Evolutionary conservation across 2,888 invertebrate species (phyloP).

Genomic region (Xestia c-nigrum): DNA sequence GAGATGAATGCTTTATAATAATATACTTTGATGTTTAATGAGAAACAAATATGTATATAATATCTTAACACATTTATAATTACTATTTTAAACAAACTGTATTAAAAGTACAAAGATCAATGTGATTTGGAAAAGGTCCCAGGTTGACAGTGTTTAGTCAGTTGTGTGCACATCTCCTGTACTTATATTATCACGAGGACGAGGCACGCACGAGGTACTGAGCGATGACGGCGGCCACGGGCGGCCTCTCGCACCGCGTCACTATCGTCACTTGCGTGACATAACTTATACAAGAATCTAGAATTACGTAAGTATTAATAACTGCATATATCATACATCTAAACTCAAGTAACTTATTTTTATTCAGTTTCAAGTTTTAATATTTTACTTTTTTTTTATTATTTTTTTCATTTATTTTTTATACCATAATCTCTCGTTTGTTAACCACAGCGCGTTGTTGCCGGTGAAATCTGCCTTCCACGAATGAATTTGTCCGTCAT

Average conservation of each 20-base stretch:
- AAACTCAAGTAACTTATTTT: slow-evolving; percentile 90
- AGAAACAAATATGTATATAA: slow-evolving; percentile 77
- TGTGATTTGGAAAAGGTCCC: slow-evolving; percentile 82
- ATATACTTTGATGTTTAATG: slow-evolving; percentile 59
- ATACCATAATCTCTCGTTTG: slow-evolving; percentile 91
- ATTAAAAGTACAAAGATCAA: slow-evolving; percentile 80
- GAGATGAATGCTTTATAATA: slow-evolving; percentile 55
- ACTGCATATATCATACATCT: slow-evolving; percentile 90
- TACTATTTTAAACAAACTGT: slow-evolving; percentile 77
- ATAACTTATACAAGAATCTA: slow-evolving; percentile 87
- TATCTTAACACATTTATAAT: slow-evolving; percentile 78
- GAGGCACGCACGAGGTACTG: slow-evolving; percentile 80
- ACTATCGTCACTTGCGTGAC: slow-evolving; percentile 75
- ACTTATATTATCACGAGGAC: slow-evolving; percentile 86
- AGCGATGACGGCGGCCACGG: slow-evolving; percentile 66
- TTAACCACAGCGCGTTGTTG: slow-evolving; percentile 91
- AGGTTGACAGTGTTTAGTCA: slow-evolving; percentile 73
- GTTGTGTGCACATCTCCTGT: slow-evolving; percentile 84
- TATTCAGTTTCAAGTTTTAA: slow-evolving; percentile 90
- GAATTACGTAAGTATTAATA: slow-evolving; percentile 89
- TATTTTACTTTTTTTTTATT: slow-evolving; percentile 91
- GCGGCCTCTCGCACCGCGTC: slow-evolving; percentile 72
- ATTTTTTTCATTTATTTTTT: slow-evolving; percentile 84
- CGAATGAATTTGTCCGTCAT: slow-evolving; percentile 89
- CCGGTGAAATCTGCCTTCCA: slow-evolving; percentile 93